phyloP scores from a whole-genome alignment of 2,888 invertebrate genomes.

The Eupelmus urozonus region DNA sequence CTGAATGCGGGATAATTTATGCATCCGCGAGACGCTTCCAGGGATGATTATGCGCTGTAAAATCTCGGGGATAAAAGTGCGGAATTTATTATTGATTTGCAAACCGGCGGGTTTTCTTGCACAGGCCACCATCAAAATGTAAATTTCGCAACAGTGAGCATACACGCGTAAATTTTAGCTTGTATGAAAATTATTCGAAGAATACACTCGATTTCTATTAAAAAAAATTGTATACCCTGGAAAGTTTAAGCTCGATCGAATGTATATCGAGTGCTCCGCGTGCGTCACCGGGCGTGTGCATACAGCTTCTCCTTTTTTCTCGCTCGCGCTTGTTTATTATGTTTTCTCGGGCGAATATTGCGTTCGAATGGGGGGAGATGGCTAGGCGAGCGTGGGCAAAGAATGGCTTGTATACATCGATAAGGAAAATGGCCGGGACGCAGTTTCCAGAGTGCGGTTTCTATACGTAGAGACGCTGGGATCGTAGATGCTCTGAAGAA shows the following conservation, averaged over 20 bases:
- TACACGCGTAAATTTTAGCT: too few species aligned
- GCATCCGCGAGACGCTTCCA: neutral
- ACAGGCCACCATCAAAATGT: too few species aligned
- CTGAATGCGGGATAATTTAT: slow-evolving; percentile 19
- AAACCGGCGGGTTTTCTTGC: too few species aligned
- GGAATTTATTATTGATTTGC: too few species aligned
- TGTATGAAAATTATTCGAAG: too few species aligned
- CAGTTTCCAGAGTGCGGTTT: too few species aligned
- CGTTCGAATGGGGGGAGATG: neutral
- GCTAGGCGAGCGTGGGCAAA: neutral
- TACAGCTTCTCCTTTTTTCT: neutral
- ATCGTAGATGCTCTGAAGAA: neutral
- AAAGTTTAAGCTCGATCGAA: neutral
- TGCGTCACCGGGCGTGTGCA: neutral
- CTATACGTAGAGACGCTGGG: too few species aligned
- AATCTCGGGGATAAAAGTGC: too few species aligned
- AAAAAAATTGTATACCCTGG: neutral
- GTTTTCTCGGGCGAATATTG: slow-evolving; percentile 9
- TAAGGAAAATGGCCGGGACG: slow-evolving; percentile 6
- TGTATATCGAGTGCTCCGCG: neutral
- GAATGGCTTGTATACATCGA: neutral
- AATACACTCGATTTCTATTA: too few species aligned
- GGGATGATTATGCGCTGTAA: too few species aligned
- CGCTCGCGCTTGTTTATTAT: neutral
- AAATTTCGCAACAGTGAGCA: too few species aligned